Evolutionary conservation across 2,113 vertebrate species (phyloP).

Genomic region (Oreochromis niloticus): DNA sequence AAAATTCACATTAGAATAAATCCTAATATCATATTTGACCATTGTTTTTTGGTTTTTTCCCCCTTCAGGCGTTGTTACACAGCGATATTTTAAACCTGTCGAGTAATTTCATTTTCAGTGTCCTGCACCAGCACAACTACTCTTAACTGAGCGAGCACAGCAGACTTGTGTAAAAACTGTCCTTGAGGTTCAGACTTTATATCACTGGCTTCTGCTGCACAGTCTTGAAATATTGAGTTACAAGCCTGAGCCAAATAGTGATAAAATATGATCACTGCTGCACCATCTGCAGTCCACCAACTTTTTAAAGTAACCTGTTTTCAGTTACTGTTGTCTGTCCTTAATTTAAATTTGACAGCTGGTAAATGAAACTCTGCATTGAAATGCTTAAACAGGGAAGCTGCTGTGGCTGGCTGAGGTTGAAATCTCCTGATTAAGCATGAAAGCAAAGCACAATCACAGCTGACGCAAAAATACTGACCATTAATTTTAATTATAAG

Average conservation of each 20-base stretch:
- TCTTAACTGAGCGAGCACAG: background rate
- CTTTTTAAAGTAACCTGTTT: background rate
- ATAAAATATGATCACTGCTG: conserved; percentile 9
- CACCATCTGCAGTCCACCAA: background rate
- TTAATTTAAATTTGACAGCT: background rate
- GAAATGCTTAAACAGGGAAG: background rate
- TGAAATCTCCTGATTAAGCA: background rate
- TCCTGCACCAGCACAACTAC: background rate
- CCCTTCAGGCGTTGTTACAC: background rate
- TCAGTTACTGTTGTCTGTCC: background rate
- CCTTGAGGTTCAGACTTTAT: conserved; percentile 36
- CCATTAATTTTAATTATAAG: background rate
- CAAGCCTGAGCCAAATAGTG: background rate
- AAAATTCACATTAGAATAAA: background rate
- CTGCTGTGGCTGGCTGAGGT: background rate
- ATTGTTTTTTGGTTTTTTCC: background rate
- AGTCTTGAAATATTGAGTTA: conserved; percentile 6
- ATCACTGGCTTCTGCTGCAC: background rate
- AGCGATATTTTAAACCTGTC: background rate
- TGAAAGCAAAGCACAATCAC: background rate
- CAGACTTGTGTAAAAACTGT: conserved; percentile 19
- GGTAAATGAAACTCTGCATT: background rate
- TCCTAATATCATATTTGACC: background rate
- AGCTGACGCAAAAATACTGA: background rate
- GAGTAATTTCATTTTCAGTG: background rate